phyloP scores from a whole-genome alignment of 2,797 vertebrate species.

The Delichon dasypus region DNA sequence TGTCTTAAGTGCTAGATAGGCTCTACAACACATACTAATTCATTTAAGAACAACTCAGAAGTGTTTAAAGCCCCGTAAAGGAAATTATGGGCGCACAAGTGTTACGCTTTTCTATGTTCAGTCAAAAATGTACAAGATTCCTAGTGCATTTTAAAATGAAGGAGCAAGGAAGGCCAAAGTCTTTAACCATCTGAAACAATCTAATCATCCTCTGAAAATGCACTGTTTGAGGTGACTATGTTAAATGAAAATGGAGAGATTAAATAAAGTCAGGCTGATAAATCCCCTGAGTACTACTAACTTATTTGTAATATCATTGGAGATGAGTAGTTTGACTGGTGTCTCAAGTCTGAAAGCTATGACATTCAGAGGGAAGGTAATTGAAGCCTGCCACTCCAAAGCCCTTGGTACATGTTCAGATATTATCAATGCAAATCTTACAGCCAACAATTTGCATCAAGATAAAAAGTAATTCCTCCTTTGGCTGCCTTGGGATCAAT shows the following conservation, averaged over 20 bases:
- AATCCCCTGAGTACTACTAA: background rate
- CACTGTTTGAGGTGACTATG: background rate
- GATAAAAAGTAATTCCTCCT: constrained; percentile 7
- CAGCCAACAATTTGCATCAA: background rate
- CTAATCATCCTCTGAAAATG: constrained; percentile 6
- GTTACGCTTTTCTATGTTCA: background rate
- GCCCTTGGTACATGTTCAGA: background rate
- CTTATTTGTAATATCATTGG: background rate
- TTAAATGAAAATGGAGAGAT: constrained; percentile 18
- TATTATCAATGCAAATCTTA: constrained; percentile 45
- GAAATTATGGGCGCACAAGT: background rate
- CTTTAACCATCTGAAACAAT: constrained; percentile 16
- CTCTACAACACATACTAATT: background rate
- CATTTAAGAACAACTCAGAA: background rate
- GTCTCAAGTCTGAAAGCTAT: background rate
- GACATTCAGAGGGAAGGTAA: background rate
- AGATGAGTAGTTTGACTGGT: background rate
- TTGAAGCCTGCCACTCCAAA: constrained; percentile 12
- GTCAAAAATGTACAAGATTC: background rate
- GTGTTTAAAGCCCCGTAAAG: constrained; percentile 4
- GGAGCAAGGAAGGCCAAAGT: background rate
- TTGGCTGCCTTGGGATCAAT: background rate
- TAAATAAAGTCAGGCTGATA: background rate
- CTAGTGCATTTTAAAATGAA: background rate
- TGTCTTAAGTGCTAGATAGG: background rate